A percentile compares a stretch with the other conserved stretches of the same genome.
These are phyloP conservation scores for Cirrhinus molitorella DNA, from an alignment of 2,797 vertebrate species.

Conservation along the genomic window DNA sequence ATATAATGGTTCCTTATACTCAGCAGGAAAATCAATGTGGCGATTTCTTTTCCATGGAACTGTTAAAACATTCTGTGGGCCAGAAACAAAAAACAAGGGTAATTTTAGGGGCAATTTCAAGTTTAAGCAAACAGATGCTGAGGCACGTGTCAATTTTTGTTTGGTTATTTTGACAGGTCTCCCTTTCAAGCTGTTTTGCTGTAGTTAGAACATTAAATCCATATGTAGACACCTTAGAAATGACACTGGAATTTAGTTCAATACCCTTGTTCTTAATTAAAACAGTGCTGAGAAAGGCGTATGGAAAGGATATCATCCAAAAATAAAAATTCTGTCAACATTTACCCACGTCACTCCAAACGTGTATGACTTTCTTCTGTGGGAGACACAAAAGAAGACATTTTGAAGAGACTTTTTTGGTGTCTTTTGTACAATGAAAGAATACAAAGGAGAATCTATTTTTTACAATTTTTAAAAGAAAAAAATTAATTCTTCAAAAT, in stretches of 20 bases:
- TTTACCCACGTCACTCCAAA: neutral
- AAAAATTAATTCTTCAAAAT: too few species aligned
- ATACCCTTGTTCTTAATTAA: neutral
- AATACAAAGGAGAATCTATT: neutral
- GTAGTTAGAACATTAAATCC: neutral
- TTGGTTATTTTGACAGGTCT: neutral
- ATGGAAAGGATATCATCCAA: neutral
- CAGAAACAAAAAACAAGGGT: conserved; percentile 57
- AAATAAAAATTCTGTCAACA: neutral
- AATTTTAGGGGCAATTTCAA: conserved; percentile 64
- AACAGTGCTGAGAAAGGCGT: neutral
- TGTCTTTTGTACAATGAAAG: too few species aligned
- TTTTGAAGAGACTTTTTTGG: neutral
- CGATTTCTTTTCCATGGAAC: conserved; percentile 64
- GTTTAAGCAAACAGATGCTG: conserved; percentile 26
- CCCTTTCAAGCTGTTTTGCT: neutral
- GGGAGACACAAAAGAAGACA: neutral
- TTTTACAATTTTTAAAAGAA: too few species aligned
- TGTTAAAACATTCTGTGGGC: conserved; percentile 49
- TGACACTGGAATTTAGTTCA: neutral
- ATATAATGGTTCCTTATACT: conserved; percentile 74
- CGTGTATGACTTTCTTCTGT: neutral
- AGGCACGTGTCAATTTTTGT: neutral
- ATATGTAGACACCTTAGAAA: neutral
- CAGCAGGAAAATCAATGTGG: conserved; percentile 79